Conservation (phyloP, 92 coral and sea anemone species). For the Umimayanthus kanabou region DNA sequence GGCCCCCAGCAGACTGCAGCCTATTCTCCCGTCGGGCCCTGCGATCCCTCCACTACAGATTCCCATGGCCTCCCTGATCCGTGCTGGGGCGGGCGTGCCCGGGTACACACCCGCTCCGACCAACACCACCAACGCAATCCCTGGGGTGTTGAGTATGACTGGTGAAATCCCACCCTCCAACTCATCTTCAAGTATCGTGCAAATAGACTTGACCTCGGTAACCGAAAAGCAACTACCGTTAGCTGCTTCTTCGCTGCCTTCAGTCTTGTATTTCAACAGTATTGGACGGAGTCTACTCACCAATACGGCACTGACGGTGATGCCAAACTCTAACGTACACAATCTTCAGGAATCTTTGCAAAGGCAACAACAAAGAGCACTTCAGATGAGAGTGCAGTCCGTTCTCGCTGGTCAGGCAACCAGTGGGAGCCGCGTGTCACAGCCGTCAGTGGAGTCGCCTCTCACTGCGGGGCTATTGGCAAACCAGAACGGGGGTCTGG, state of each 20-base stretch:
- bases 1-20: constrained; percentile 1
- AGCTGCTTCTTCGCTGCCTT: neutral
- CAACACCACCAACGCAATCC: constrained; percentile 29
- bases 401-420: neutral
- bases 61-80: constrained; percentile 52
- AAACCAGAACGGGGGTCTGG: neutral
- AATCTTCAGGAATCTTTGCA: neutral
- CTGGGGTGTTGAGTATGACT: constrained; percentile 27
- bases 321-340: neutral
- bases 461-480: neutral
- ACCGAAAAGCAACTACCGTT: constrained; percentile 17
- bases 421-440: neutral
- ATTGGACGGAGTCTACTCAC: neutral
- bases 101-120: constrained; percentile 31
- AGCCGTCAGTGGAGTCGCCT: neutral
- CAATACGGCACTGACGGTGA: neutral
- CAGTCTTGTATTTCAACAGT: neutral
- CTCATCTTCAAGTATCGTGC: constrained; percentile 10
- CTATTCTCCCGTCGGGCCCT: neutral
- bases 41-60: constrained; percentile 3
- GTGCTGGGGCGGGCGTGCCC: constrained; percentile 50
- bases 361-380: constrained; percentile 13
- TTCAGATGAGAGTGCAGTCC: constrained; percentile 2
- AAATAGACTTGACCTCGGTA: constrained; percentile 25
- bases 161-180: neutral